Evolutionary conservation across 2,113 vertebrate genomes (phyloP).

Genomic region (Rafetus swinhoei): DNA sequence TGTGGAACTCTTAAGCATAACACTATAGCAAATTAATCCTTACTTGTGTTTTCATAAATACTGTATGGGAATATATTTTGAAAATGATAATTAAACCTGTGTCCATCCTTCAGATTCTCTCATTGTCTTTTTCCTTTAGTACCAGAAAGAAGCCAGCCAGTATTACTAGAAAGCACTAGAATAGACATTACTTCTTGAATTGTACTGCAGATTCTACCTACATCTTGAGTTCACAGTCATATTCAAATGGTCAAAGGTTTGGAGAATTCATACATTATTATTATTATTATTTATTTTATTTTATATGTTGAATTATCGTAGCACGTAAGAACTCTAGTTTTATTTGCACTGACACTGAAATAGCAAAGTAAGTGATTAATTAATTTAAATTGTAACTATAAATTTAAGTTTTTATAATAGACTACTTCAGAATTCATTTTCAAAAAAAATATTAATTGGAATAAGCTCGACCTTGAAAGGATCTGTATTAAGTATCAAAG

Average conservation of each 20-base stretch:
- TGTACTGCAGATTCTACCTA: neutral
- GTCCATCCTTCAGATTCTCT: neutral
- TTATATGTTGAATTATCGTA: neutral
- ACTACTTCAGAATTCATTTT: neutral
- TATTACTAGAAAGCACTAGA: neutral
- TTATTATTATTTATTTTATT: neutral
- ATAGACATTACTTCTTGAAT: neutral
- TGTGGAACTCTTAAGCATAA: neutral
- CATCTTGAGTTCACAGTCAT: neutral
- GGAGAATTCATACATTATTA: neutral
- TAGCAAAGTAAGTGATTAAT: neutral
- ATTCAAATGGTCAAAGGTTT: neutral
- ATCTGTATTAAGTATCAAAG: neutral
- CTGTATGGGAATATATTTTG: neutral
- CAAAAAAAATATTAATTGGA: neutral
- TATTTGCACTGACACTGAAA: neutral
- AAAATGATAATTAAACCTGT: neutral
- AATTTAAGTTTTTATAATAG: neutral
- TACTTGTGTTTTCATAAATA: neutral
- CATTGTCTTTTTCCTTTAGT: neutral
- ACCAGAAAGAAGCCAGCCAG: neutral
- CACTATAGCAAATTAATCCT: neutral
- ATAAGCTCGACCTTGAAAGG: neutral
- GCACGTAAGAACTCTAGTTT: neutral
- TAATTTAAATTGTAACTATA: neutral